These are phyloP conservation scores for Platalea minor DNA, from an alignment of 2,797 vertebrate genomes.

Conservation along the genomic window DNA sequence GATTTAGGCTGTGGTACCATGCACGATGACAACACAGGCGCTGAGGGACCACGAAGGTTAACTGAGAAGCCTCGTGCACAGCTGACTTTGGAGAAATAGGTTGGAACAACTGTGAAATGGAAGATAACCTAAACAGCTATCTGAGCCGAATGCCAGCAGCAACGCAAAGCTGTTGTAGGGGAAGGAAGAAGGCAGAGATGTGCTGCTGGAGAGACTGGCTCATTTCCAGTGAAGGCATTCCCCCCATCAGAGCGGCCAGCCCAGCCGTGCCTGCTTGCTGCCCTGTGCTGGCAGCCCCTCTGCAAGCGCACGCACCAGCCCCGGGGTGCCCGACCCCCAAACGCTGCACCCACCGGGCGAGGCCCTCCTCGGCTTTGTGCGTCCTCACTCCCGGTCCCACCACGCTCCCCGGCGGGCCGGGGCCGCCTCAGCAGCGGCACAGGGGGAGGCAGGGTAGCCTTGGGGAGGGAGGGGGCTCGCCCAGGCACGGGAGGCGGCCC, in stretches of 20 bases:
- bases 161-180: background rate
- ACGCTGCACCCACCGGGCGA: accelerated
- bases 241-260: background rate
- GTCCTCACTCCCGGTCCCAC: background rate
- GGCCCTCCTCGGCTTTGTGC: background rate
- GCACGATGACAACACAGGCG: background rate
- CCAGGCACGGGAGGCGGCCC: background rate
- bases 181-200: background rate
- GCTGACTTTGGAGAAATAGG: background rate
- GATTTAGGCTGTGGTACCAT: background rate
- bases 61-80: background rate
- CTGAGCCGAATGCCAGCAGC: background rate
- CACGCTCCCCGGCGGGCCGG: too few species aligned
- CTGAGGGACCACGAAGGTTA: background rate
- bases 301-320: background rate
- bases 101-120: background rate
- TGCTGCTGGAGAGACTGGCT: background rate
- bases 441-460: too few species aligned
- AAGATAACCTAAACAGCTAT: background rate
- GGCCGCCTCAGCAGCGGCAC: background rate
- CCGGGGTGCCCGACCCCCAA: background rate
- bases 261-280: background rate
- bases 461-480: too few species aligned
- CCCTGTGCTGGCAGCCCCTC: background rate
- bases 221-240: background rate